Evolutionary conservation across 2,888 invertebrate genomes (phyloP).

Genomic region (Octodonta nipae): DNA sequence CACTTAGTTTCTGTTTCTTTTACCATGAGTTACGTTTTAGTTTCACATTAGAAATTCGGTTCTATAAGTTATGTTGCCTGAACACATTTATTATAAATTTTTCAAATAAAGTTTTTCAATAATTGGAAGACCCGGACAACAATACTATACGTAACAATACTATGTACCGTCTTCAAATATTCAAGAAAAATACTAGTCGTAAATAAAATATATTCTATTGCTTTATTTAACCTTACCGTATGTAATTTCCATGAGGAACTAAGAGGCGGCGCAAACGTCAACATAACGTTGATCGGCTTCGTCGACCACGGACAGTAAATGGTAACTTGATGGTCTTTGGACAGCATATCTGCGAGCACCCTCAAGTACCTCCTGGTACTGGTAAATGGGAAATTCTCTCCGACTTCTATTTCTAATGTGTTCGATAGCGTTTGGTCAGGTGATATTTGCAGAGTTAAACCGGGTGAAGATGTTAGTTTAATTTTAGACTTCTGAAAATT

Average conservation of each 20-base stretch:
- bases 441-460: slow-evolving; percentile 45
- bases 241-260: slow-evolving; percentile 67
- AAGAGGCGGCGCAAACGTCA: slow-evolving; percentile 76
- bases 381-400: slow-evolving; percentile 26
- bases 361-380: slow-evolving; percentile 36
- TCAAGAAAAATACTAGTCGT: neutral
- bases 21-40: too few species aligned
- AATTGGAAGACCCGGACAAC: too few species aligned
- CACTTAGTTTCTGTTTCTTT: too few species aligned
- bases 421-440: slow-evolving; percentile 32
- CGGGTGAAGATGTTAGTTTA: slow-evolving; percentile 53
- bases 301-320: slow-evolving; percentile 69
- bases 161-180: too few species aligned
- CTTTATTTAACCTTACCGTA: slow-evolving; percentile 42
- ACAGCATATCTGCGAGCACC: slow-evolving; percentile 61
- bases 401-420: slow-evolving; percentile 36
- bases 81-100: too few species aligned
- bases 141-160: too few species aligned
- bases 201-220: too few species aligned
- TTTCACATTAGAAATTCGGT: too few species aligned
- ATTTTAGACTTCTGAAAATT: slow-evolving; percentile 43
- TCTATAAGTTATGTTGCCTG: too few species aligned
- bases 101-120: too few species aligned
- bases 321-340: slow-evolving; percentile 50
- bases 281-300: slow-evolving; percentile 55